These are phyloP conservation scores for Okamejei kenojei DNA, from an alignment of 2,797 vertebrate genomes.

Conservation along the genomic window DNA sequence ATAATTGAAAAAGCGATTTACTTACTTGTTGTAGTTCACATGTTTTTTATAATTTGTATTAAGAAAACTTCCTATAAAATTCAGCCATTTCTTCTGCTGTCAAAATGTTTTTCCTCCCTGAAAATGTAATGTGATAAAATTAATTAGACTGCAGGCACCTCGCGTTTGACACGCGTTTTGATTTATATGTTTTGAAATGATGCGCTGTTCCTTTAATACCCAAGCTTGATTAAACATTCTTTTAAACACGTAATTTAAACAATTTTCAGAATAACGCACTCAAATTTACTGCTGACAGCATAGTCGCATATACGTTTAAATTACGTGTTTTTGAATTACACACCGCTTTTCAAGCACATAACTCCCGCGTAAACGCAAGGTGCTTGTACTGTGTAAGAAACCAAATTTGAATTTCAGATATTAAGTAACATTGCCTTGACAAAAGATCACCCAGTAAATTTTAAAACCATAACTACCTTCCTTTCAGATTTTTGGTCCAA, in stretches of 20 bases:
- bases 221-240: too few relatives aligned
- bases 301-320: too few relatives aligned
- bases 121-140: constrained; percentile 43
- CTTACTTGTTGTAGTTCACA: constrained; percentile 81
- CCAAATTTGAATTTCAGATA: neutral
- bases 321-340: too few relatives aligned
- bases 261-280: too few relatives aligned
- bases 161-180: too few relatives aligned
- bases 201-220: too few relatives aligned
- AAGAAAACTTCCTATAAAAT: constrained; percentile 88
- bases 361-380: too few relatives aligned
- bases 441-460: neutral
- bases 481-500: neutral
- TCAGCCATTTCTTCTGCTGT: constrained; percentile 85
- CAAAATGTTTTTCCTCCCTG: constrained; percentile 70
- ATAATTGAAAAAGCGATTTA: constrained; percentile 38
- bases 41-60: constrained; percentile 77
- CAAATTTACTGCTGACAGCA: too few relatives aligned
- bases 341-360: too few relatives aligned
- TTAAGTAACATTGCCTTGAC: neutral
- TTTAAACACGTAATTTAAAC: too few relatives aligned
- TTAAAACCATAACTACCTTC: constrained; percentile 28
- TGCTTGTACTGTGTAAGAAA: neutral
- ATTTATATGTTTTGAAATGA: too few relatives aligned
- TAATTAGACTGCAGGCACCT: too few relatives aligned